Conservation (phyloP, 2,888 invertebrate genomes). For the Acleris holmiana region DNA sequence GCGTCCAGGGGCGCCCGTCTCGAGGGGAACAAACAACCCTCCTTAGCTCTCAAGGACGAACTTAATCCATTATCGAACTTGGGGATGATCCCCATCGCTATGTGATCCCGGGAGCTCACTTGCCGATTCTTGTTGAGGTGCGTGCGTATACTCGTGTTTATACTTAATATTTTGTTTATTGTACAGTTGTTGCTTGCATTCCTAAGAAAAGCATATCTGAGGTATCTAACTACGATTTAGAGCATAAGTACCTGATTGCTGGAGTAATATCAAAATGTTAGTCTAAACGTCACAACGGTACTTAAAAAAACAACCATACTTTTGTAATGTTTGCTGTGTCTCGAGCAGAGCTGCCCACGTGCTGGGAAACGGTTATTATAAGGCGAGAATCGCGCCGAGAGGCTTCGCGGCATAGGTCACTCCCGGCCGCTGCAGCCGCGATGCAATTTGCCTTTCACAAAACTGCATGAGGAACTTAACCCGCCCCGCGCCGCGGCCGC, state of each 20-base stretch:
- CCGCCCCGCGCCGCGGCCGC: conserved; percentile 48
- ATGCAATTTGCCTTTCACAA: conserved; percentile 72
- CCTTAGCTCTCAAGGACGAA: conserved; percentile 11
- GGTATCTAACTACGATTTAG: too few relatives aligned
- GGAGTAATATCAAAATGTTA: too few relatives aligned
- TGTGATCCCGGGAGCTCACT: too few relatives aligned
- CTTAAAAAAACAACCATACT: too few relatives aligned
- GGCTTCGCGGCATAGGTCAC: conserved; percentile 31
- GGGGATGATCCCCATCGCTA: conserved; percentile 14
- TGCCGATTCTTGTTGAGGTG: too few relatives aligned
- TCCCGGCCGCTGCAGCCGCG: conserved; percentile 38
- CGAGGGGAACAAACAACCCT: conserved; percentile 29
- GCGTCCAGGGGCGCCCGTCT: conserved; percentile 9
- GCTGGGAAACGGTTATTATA: conserved; percentile 1
- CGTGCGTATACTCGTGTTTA: too few relatives aligned
- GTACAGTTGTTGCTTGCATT: too few relatives aligned
- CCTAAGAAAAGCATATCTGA: too few relatives aligned
- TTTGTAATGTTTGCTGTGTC: too few relatives aligned
- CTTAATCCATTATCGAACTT: conserved; percentile 24
- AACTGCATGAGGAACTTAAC: conserved; percentile 54
- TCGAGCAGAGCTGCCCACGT: conserved; percentile 19
- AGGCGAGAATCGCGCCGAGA: not conserved
- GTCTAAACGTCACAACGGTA: too few relatives aligned
- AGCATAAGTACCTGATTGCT: too few relatives aligned
- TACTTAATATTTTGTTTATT: too few relatives aligned